These are phyloP conservation scores for Loriculus beryllinus DNA, from an alignment of 2,797 vertebrate genomes.

Conservation along the genomic window DNA sequence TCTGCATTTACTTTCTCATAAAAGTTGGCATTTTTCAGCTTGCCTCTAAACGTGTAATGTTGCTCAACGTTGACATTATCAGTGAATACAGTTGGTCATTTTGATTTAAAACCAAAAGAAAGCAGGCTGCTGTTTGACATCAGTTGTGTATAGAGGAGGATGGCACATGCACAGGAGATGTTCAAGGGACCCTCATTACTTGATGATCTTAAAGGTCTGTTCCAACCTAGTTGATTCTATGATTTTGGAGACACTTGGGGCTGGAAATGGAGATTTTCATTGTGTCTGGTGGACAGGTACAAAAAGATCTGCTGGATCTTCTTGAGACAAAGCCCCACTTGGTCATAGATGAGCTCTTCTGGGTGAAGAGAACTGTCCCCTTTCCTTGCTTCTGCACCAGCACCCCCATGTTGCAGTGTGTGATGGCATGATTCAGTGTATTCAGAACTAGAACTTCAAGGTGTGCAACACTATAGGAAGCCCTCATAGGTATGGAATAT, in stretches of 20 bases:
- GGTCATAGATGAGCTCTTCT: not conserved
- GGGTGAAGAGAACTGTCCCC: not conserved
- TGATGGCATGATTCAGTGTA: not conserved
- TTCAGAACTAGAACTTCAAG: slow-evolving; percentile 42
- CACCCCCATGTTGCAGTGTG: not conserved
- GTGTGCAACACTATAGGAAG: slow-evolving; percentile 27
- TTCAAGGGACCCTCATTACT: not conserved
- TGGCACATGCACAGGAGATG: not conserved
- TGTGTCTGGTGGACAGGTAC: not conserved
- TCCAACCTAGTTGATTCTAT: not conserved
- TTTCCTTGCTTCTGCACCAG: not conserved
- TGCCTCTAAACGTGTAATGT: fast-evolving
- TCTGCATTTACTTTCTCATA: not conserved
- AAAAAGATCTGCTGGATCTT: not conserved
- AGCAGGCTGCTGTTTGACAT: not conserved
- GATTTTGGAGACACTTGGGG: not conserved
- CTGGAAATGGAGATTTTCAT: not conserved
- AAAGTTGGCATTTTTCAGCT: not conserved
- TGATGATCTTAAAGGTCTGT: not conserved
- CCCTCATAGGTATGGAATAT: slow-evolving; percentile 57
- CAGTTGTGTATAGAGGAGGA: fast-evolving
- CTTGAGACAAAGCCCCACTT: fast-evolving
- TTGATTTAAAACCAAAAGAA: not conserved
- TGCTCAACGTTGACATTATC: not conserved
- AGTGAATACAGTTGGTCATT: not conserved